These are phyloP conservation scores for Jordanella pulchra DNA, from an alignment of 2,797 vertebrate genomes.

Conservation along the genomic window DNA sequence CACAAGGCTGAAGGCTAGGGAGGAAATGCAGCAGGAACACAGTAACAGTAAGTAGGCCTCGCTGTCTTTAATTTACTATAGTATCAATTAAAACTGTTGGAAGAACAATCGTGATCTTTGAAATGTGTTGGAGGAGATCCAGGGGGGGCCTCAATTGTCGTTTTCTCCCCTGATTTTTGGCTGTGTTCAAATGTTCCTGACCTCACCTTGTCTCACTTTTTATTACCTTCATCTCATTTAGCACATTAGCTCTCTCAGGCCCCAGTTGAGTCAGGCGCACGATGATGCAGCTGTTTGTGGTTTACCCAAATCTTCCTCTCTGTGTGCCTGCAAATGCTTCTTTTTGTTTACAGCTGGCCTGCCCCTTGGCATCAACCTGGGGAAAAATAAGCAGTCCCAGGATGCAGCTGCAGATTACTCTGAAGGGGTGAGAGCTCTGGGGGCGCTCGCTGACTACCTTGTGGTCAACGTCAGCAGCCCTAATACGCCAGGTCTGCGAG, in stretches of 20 bases:
- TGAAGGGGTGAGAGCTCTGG: constrained; percentile 85
- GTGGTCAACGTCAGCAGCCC: constrained; percentile 98
- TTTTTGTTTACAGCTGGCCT: constrained; percentile 83
- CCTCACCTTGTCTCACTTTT: constrained; percentile 38
- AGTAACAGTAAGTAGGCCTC: constrained; percentile 80
- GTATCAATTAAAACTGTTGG: background rate
- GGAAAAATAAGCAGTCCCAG: constrained; percentile 91
- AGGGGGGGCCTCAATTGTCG: constrained; percentile 1
- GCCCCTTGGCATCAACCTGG: constrained; percentile 94
- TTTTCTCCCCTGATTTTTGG: background rate
- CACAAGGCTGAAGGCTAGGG: constrained; percentile 82
- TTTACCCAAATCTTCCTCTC: constrained; percentile 29
- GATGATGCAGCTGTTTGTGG: constrained; percentile 37
- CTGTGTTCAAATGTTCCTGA: constrained; percentile 31
- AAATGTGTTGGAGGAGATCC: background rate
- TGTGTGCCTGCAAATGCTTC: constrained; percentile 26
- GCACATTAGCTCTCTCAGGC: constrained; percentile 30
- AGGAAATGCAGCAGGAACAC: constrained; percentile 77
- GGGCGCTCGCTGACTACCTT: constrained; percentile 92
- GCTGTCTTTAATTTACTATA: background rate
- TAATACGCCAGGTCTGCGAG: constrained; percentile 88
- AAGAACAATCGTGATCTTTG: background rate
- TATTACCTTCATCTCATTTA: constrained; percentile 36
- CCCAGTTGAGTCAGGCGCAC: constrained; percentile 52
- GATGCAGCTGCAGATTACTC: constrained; percentile 87